A percentile compares a stretch with the other conserved stretches of the same genome.
Evolutionary conservation across 23 tunicate genomes (phyloP).

Genomic region (Trididemnum nubilum): DNA sequence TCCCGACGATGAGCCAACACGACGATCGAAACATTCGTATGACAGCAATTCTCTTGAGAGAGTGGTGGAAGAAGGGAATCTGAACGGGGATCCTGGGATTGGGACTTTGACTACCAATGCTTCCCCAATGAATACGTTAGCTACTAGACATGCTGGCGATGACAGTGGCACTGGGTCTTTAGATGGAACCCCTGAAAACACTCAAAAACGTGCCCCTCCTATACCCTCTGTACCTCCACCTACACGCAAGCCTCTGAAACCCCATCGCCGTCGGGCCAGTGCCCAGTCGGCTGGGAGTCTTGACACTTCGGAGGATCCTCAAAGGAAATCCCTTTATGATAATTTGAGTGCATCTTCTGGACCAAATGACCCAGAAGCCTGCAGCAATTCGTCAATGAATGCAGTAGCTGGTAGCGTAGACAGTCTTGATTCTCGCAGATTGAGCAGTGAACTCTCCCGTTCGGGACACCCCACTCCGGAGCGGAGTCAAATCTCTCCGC

Average conservation of each 20-base stretch:
- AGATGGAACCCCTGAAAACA: constrained; percentile 75
- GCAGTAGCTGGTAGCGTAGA: constrained; percentile 70
- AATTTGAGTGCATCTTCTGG: constrained; percentile 54
- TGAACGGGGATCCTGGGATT: constrained; percentile 43
- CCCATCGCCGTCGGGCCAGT: constrained; percentile 12
- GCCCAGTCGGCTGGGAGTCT: constrained; percentile 7
- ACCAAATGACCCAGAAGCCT: constrained; percentile 13
- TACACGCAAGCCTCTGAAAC: constrained; percentile 40
- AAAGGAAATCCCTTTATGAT: constrained; percentile 63
- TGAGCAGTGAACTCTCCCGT: background rate
- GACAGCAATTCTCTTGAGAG: background rate
- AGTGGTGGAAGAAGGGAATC: background rate
- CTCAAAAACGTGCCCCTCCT: constrained; percentile 54
- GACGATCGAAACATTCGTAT: no score
- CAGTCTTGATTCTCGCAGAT: constrained; percentile 32
- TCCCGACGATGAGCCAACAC: constrained; percentile 2
- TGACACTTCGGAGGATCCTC: background rate
- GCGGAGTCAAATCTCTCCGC: background rate
- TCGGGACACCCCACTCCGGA: background rate
- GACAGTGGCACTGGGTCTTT: constrained; percentile 89
- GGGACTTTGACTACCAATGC: constrained; percentile 62
- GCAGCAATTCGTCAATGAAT: constrained; percentile 42
- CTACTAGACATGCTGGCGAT: constrained; percentile 46
- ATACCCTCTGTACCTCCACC: constrained; percentile 41
- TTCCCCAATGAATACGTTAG: constrained; percentile 59